Conservation (phyloP, 2,888 invertebrate species). For the Eristalinus aeneus region DNA sequence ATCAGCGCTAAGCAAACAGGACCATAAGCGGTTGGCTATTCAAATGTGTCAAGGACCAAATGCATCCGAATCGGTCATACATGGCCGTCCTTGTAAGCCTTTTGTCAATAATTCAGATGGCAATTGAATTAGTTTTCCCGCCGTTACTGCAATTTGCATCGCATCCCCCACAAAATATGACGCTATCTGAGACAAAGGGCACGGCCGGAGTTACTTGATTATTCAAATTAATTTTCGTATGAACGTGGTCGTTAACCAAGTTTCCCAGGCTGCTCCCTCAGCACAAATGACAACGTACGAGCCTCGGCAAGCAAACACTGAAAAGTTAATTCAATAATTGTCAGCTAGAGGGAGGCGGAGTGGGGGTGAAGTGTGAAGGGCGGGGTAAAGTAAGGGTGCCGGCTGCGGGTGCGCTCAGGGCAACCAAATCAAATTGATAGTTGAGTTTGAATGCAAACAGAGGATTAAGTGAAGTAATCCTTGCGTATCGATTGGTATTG, state of each 20-base stretch:
- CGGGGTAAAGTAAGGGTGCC: neutral
- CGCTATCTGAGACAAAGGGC: neutral
- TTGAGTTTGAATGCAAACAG: constrained; percentile 75
- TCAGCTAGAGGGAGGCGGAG: constrained; percentile 1
- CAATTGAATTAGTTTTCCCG: constrained; percentile 62
- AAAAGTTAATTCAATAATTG: constrained; percentile 61
- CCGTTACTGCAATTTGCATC: constrained; percentile 32
- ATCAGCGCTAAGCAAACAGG: constrained; percentile 20
- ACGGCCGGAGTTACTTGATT: constrained; percentile 32
- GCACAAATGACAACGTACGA: constrained; percentile 42
- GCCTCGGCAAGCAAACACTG: constrained; percentile 30
- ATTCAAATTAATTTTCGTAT: constrained; percentile 52
- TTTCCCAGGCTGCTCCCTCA: neutral
- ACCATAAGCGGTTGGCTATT: constrained; percentile 12
- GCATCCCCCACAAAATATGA: neutral
- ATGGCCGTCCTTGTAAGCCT: constrained; percentile 29
- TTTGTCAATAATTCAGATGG: constrained; percentile 52
- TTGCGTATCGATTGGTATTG: constrained; percentile 75
- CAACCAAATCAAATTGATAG: constrained; percentile 31
- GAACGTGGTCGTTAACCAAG: constrained; percentile 25
- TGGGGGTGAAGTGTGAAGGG: neutral
- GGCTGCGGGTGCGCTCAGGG: neutral
- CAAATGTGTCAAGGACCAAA: constrained; percentile 33
- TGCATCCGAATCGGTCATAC: constrained; percentile 13
- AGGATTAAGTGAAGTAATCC: constrained; percentile 76